Base-by-base conservation (phyloP, 2,888 invertebrate species). In the Dione vanillae region DNA sequence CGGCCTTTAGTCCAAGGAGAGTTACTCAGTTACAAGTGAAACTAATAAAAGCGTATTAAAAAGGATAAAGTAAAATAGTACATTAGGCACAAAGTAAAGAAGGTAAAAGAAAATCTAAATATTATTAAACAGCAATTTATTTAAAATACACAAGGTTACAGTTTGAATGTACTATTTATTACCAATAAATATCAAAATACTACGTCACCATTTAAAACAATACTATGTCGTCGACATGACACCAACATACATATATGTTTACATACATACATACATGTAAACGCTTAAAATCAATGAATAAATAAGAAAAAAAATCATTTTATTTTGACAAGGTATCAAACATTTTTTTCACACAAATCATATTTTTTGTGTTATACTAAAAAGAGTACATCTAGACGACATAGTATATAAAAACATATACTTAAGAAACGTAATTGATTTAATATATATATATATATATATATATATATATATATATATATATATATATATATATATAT, bases 61-160 rank as follows among this genome's bases (percentile, higher is more conserved):
- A 16, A 10, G 11, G 16, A 12, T 37, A 27, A 43, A 14, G 20
- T n/a, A n/a, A n/a, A n/a, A n/a, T n/a, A 6, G n/a, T 27, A 61
- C n/a, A 61, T 27, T 27, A 27, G 5, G 27, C 27, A 27, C 27
- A 27, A 27, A 2, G 27, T 2, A 27, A 27, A 5, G 27, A 27
- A 3, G 27, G 27, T 27, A 27, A 27, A 16, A 58, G 1, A 19
- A 37, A 64, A 64, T 35, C 45, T 14, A 47, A 64, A 37, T 11
- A 12, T 12, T 66, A 67, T 62, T 68, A 71, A 71, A 66, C 68
- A 71, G 56, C 69, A 68, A 66, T 56, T 73, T 73, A 68, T 69
- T 67, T 64, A 69, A 59, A 68, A 62, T 71, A 71, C 65, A 70
- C 64, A 41, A 72, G 52, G 70, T 70, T 72, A 66, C 69, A 67